These are phyloP conservation scores for Pogona vitticeps DNA, from an alignment of 2,113 vertebrate species.

Conservation along the genomic window DNA sequence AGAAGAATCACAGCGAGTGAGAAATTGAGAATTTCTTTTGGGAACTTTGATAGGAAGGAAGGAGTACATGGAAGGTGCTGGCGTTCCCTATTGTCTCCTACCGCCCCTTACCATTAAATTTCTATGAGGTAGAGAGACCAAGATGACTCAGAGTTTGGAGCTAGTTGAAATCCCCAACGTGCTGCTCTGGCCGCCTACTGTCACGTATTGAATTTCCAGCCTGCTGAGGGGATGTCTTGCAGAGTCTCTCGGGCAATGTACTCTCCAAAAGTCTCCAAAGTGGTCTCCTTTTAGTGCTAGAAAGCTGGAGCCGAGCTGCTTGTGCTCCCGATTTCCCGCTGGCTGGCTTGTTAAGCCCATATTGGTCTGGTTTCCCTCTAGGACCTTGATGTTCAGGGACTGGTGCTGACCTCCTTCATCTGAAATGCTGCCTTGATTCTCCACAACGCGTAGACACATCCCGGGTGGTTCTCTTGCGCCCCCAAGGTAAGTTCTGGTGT, in stretches of 20 bases:
- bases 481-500: conserved; percentile 61
- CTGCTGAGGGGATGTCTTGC: conserved; percentile 62
- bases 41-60: rapidly evolving
- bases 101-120: conserved; percentile 29
- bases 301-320: conserved; percentile 39
- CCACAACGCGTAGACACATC: conserved; percentile 48
- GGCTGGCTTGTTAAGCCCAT: conserved; percentile 47
- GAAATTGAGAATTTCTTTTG: background rate
- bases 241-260: conserved; percentile 57
- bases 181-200: conserved; percentile 57
- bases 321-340: conserved; percentile 51
- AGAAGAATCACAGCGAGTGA: background rate
- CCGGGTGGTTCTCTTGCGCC: conserved; percentile 45
- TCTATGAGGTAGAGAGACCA: conserved; percentile 59
- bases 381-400: conserved; percentile 68
- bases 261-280: conserved; percentile 56
- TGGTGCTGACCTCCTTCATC: conserved; percentile 53
- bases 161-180: conserved; percentile 65
- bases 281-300: conserved; percentile 17
- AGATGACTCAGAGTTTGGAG: conserved; percentile 68
- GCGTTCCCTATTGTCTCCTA: too few relatives aligned
- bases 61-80: background rate
- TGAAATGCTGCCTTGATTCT: conserved; percentile 42
- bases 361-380: conserved; percentile 59
- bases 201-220: conserved; percentile 70